Conservation (phyloP, 2,797 vertebrate species). For the Argya squamiceps region DNA sequence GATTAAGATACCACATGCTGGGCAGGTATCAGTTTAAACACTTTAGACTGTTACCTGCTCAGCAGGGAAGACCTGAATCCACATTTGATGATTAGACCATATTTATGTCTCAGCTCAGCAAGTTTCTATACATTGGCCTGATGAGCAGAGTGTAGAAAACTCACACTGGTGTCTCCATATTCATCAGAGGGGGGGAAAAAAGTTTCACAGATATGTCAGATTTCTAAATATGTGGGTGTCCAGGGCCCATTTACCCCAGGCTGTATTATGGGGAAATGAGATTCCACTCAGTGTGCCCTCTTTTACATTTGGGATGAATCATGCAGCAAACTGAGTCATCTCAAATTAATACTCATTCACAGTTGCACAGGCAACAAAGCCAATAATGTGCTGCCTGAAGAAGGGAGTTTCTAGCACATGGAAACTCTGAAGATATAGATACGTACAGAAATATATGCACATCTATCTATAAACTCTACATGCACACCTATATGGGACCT, state of each 20-base stretch:
- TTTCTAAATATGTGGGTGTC: slow-evolving; percentile 20
- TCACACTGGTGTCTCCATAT: neutral
- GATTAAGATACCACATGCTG: slow-evolving; percentile 71
- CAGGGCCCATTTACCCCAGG: neutral
- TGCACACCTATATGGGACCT: neutral
- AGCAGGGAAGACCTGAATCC: slow-evolving; percentile 48
- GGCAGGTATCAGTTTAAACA: slow-evolving; percentile 72
- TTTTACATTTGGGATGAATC: neutral
- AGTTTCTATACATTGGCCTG: slow-evolving; percentile 4
- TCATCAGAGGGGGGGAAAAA: slow-evolving; percentile 15
- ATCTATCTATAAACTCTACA: neutral
- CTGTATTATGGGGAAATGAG: neutral
- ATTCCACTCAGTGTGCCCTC: neutral
- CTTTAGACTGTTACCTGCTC: slow-evolving; percentile 71
- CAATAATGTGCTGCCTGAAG: neutral
- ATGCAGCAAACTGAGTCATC: neutral
- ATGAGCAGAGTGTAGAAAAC: slow-evolving; percentile 6
- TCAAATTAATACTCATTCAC: slow-evolving; percentile 3
- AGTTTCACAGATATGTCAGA: neutral
- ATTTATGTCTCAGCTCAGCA: slow-evolving; percentile 62
- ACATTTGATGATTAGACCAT: slow-evolving; percentile 66
- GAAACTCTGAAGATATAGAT: neutral
- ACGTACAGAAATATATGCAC: neutral
- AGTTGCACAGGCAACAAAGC: neutral
- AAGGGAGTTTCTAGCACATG: neutral